A percentile compares a stretch with the other conserved stretches of the same genome.
These are phyloP conservation scores for Pseudocheirus occidentalis DNA, from an alignment of 2,797 vertebrate species.

Conservation along the genomic window DNA sequence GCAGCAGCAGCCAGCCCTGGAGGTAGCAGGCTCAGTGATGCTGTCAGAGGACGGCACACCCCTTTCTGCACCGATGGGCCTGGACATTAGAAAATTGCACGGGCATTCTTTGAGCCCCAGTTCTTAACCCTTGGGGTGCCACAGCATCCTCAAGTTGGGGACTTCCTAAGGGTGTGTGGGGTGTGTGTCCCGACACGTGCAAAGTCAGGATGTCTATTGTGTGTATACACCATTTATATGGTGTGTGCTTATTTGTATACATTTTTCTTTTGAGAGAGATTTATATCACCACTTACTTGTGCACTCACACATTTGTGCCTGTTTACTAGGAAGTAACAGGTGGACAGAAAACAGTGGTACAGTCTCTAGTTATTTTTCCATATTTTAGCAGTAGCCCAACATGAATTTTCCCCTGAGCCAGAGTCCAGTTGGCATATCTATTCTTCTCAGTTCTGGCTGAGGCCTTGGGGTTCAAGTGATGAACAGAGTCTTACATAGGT, in stretches of 20 bases:
- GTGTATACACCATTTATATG: not conserved
- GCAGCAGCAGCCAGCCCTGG: not conserved
- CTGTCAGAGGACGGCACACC: not conserved
- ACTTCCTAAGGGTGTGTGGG: not conserved
- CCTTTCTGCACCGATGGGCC: not conserved
- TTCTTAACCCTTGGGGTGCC: conserved; percentile 43
- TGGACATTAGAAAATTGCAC: not conserved
- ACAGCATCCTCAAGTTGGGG: not conserved
- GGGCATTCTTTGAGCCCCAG: not conserved
- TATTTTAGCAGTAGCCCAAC: not conserved
- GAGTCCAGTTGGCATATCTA: not conserved
- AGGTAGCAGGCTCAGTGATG: not conserved
- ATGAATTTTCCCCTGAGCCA: not conserved
- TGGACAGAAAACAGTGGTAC: not conserved
- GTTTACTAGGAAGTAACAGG: not conserved
- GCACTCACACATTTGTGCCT: not conserved
- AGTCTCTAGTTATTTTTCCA: not conserved
- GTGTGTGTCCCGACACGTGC: not conserved
- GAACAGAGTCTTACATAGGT: conserved; percentile 8
- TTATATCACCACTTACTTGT: not conserved
- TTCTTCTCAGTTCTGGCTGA: not conserved
- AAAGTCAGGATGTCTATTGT: not conserved
- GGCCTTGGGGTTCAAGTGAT: conserved; percentile 45
- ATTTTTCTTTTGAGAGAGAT: not conserved
- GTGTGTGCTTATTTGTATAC: not conserved